Evolutionary conservation across 2,113 vertebrate species (phyloP).

Genomic region (Hypocryptadius cinnamomeus): DNA sequence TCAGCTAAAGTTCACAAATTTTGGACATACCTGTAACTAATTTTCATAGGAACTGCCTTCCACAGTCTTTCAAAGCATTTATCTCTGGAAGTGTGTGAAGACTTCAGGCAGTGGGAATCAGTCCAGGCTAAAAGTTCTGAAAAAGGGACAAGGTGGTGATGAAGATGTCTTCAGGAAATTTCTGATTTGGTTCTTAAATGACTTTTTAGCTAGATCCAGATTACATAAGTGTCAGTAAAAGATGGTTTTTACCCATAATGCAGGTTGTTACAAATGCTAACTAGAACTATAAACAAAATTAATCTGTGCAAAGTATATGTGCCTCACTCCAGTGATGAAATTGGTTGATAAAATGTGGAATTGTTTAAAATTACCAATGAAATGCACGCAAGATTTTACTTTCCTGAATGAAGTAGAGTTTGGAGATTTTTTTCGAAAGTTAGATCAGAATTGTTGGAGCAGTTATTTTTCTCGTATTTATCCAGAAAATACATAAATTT

Average conservation of each 20-base stretch:
- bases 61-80: neutral
- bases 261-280: neutral
- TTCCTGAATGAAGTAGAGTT: neutral
- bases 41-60: neutral
- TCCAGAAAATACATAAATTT: neutral
- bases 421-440: neutral
- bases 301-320: neutral
- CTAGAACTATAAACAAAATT: neutral
- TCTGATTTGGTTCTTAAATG: neutral
- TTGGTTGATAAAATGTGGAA: neutral
- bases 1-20: neutral
- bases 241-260: neutral
- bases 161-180: neutral
- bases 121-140: neutral
- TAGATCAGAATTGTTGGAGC: neutral
- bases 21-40: neutral
- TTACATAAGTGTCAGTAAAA: neutral
- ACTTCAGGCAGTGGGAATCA: neutral
- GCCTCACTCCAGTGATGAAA: neutral
- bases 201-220: neutral
- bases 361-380: neutral
- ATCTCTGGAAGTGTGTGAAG: neutral
- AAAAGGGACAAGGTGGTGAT: neutral
- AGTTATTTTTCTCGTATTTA: neutral
- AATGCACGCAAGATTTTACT: neutral